Percentiles rank a stretch among this genome's conserved stretches.
These are phyloP conservation scores for Sinelater perroti DNA, from an alignment of 2,888 invertebrate species.

Conservation along the genomic window DNA sequence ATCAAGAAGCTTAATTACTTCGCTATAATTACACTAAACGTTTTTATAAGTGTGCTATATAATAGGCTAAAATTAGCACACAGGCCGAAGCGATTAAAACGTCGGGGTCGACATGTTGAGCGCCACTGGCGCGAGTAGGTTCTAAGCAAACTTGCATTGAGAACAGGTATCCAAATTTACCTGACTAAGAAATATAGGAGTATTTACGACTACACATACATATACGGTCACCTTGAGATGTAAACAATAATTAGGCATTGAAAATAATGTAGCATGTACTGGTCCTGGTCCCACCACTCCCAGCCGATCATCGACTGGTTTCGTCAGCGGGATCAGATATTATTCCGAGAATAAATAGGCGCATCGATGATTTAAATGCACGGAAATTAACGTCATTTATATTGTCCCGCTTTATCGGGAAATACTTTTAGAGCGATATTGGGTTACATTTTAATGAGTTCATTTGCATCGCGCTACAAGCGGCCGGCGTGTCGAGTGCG, in stretches of 20 bases:
- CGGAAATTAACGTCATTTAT: slow-evolving; percentile 51
- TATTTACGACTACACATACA: slow-evolving; percentile 57
- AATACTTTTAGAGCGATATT: slow-evolving; percentile 40
- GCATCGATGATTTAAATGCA: slow-evolving; percentile 46
- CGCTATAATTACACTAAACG: too few species aligned
- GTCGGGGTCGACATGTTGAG: slow-evolving; percentile 16
- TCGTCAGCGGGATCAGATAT: slow-evolving; percentile 51
- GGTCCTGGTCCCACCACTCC: slow-evolving; percentile 53
- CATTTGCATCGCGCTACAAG: slow-evolving; percentile 31
- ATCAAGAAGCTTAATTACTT: too few species aligned
- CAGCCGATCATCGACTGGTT: slow-evolving; percentile 49
- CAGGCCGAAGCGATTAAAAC: neutral
- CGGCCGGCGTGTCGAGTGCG: neutral
- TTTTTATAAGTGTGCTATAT: too few species aligned
- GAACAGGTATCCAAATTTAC: slow-evolving; percentile 57
- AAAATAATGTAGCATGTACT: slow-evolving; percentile 55
- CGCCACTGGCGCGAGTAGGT: slow-evolving; percentile 29
- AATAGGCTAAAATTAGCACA: neutral
- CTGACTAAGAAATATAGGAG: slow-evolving; percentile 56
- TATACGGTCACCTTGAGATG: slow-evolving; percentile 59
- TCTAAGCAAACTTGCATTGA: slow-evolving; percentile 43
- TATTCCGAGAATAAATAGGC: slow-evolving; percentile 52
- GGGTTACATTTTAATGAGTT: slow-evolving; percentile 33
- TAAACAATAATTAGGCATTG: slow-evolving; percentile 60
- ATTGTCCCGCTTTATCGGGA: slow-evolving; percentile 48